Evolutionary conservation across 35 echinoderm and acorn worm genomes (phyloP).

Genomic region (Strongylocentrotus purpuratus): DNA sequence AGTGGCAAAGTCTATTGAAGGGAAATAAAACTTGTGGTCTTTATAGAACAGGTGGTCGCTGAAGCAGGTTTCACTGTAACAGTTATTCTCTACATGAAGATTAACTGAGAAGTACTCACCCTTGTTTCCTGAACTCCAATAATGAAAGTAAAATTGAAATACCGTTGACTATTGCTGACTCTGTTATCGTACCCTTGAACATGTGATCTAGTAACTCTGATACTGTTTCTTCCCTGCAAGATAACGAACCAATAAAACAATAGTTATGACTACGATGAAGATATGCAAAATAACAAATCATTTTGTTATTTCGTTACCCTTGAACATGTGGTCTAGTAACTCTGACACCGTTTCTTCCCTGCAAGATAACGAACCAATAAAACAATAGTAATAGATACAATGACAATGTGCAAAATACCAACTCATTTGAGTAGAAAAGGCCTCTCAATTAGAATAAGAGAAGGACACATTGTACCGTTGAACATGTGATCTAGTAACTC

Average conservation of each 20-base stretch:
- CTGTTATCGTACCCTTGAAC: slow-evolving; percentile 88
- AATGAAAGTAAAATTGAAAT: slow-evolving; percentile 87
- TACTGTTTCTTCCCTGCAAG: slow-evolving; percentile 92
- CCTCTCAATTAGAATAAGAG: no score
- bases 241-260: background rate
- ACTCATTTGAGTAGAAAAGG: no score
- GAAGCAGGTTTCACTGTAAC: no score
- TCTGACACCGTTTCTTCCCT: background rate
- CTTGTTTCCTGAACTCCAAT: slow-evolving; percentile 96
- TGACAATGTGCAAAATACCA: background rate
- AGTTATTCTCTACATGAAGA: background rate
- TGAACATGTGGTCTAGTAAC: no score
- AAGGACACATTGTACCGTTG: slow-evolving; percentile 58
- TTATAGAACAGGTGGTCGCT: no score
- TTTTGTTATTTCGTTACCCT: no score
- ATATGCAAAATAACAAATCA: no score
- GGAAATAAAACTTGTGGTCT: no score
- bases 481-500: slow-evolving; percentile 97
- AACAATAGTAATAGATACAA: slow-evolving; percentile 8
- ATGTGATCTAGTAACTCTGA: slow-evolving; percentile 93
- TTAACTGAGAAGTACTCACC: slow-evolving; percentile 63
- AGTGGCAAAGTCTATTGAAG: no score
- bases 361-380: background rate
- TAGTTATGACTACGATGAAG: background rate
- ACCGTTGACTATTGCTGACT: slow-evolving; percentile 95